A percentile compares a stretch with the other conserved stretches of the same genome.
phyloP scores from a whole-genome alignment of 1,140 invertebrate species.

The Pentalonia nigronervosa region DNA sequence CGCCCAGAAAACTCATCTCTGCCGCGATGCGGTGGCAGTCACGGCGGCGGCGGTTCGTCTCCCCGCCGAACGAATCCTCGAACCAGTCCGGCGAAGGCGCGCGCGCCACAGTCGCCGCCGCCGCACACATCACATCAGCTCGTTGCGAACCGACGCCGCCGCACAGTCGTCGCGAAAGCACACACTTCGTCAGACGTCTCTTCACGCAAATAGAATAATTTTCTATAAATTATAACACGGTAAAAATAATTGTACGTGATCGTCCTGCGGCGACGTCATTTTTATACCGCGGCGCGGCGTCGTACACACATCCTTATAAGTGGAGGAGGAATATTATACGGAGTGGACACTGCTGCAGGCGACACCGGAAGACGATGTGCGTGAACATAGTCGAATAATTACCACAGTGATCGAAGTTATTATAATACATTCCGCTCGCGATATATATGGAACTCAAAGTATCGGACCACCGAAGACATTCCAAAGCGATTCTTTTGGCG shows the following conservation, averaged over 20 bases:
- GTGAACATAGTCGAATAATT: not conserved
- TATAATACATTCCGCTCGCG: not conserved
- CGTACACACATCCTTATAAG: no score
- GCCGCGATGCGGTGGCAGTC: no score
- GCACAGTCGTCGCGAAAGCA: not conserved
- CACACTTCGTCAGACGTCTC: not conserved
- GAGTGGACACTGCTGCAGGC: not conserved
- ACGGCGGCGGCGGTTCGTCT: not conserved
- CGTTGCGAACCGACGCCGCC: not conserved
- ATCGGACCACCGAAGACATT: not conserved
- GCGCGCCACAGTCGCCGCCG: not conserved
- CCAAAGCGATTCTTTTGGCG: not conserved
- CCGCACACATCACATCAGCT: not conserved
- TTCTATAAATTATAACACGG: no score
- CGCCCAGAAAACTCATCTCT: conserved; percentile 9
- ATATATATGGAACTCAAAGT: not conserved
- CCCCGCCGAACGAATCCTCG: not conserved
- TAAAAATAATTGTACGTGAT: not conserved
- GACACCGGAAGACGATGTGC: not conserved
- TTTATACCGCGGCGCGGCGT: not conserved
- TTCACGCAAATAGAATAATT: no score
- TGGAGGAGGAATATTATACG: not conserved
- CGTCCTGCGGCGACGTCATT: not conserved
- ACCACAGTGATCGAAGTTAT: not conserved
- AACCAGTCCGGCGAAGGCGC: conserved; percentile 25